Evolutionary conservation across 2,797 vertebrate species (phyloP).

Genomic region (Gallinago stenura): DNA sequence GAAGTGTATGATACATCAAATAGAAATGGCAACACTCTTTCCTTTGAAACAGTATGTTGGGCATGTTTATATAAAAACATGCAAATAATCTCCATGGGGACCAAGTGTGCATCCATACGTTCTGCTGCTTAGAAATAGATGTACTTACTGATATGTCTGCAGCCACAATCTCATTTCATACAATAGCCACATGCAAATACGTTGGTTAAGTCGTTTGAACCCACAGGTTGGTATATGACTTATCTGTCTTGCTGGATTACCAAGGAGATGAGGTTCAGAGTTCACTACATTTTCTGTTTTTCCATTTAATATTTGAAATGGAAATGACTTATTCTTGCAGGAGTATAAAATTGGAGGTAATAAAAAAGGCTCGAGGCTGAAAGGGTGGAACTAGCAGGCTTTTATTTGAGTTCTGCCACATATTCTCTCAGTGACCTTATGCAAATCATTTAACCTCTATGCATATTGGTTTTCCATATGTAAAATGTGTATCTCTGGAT

Average conservation of each 20-base stretch:
- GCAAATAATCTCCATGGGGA: neutral
- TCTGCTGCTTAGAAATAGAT: neutral
- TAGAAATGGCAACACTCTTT: neutral
- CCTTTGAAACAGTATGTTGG: neutral
- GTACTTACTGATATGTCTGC: neutral
- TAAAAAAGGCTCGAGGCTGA: constrained; percentile 34
- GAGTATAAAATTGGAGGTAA: constrained; percentile 34
- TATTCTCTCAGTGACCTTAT: constrained; percentile 58
- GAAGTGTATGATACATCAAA: neutral
- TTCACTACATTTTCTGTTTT: constrained; percentile 55
- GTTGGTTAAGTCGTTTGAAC: constrained; percentile 38
- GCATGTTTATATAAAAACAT: constrained; percentile 8
- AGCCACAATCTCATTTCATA: neutral
- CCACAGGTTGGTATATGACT: neutral
- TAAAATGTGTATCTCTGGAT: neutral
- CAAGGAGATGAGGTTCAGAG: constrained; percentile 63
- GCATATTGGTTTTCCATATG: constrained; percentile 49
- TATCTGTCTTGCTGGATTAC: constrained; percentile 42
- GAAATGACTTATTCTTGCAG: constrained; percentile 47
- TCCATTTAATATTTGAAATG: constrained; percentile 67
- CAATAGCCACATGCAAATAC: neutral
- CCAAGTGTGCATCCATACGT: neutral
- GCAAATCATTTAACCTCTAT: constrained; percentile 64
- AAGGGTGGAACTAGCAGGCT: constrained; percentile 42
- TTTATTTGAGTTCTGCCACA: constrained; percentile 40